Percentiles rank a stretch among this genome's conserved stretches.
phyloP scores from a whole-genome alignment of 2,113 vertebrate genomes.

The Glaucomys volans region DNA sequence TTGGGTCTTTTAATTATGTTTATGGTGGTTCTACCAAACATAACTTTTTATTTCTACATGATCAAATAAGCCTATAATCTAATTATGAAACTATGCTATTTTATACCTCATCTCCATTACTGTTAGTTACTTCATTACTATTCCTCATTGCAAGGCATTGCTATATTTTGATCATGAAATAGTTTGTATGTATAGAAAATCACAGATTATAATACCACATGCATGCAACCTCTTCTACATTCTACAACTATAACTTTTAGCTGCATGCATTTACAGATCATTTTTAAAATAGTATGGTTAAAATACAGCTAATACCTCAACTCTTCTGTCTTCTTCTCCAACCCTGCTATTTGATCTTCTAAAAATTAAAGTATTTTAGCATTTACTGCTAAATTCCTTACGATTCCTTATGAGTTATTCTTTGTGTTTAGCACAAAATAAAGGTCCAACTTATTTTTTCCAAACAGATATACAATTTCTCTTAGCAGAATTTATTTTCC shows the following conservation, averaged over 20 bases:
- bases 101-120: not conserved
- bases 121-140: not conserved
- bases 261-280: not conserved
- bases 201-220: not conserved
- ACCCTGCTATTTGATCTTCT: not conserved
- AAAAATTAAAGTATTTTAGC: not conserved
- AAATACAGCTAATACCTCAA: not conserved
- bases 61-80: not conserved
- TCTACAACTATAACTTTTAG: not conserved
- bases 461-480: not conserved
- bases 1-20: not conserved
- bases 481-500: not conserved
- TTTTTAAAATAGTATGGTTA: not conserved
- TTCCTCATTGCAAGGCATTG: not conserved
- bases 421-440: not conserved
- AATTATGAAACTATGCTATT: not conserved
- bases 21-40: not conserved
- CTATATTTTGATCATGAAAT: not conserved
- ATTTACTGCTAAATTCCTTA: not conserved
- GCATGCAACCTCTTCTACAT: not conserved
- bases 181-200: not conserved
- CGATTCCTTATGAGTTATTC: not conserved
- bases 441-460: not conserved
- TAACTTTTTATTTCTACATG: not conserved
- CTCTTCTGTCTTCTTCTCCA: not conserved